Conservation (phyloP, 1,140 invertebrate species). For the Panonychus citri region DNA sequence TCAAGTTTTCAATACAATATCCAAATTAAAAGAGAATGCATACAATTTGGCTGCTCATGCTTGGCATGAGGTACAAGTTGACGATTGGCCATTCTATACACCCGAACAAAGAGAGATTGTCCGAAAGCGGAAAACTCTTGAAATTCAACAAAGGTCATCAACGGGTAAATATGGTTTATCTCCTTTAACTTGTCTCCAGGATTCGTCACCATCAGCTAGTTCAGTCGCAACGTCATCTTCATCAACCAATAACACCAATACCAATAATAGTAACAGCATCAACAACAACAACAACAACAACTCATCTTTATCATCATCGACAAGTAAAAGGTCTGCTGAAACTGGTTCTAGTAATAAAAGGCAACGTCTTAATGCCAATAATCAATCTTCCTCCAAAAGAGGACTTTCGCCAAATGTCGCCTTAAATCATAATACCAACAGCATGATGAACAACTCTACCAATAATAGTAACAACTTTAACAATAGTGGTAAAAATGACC, state of each 20-base stretch:
- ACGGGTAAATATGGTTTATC: background rate
- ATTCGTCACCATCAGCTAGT: background rate
- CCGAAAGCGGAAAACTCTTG: slow-evolving; percentile 33
- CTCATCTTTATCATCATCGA: background rate
- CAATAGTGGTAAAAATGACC: background rate
- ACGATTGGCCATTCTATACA: slow-evolving; percentile 68
- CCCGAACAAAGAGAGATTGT: slow-evolving; percentile 62
- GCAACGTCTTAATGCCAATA: background rate
- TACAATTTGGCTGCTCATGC: slow-evolving; percentile 57
- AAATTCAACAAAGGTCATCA: background rate
- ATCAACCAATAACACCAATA: background rate
- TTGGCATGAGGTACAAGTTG: slow-evolving; percentile 76
- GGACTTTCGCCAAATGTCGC: background rate
- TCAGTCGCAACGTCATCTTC: background rate
- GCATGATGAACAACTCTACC: background rate
- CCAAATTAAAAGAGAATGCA: slow-evolving; percentile 54
- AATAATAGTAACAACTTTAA: background rate
- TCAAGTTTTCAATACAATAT: slow-evolving; percentile 49
- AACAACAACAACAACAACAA: too few species aligned
- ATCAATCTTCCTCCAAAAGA: background rate
- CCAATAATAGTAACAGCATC: background rate
- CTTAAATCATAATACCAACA: background rate
- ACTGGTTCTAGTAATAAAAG: background rate
- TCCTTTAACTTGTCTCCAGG: background rate
- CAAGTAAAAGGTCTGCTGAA: background rate